Evolutionary conservation across 2,797 vertebrate genomes (phyloP), one percentile per base, ranked within the genome.

Genomic region (Columba guinea): DNA sequence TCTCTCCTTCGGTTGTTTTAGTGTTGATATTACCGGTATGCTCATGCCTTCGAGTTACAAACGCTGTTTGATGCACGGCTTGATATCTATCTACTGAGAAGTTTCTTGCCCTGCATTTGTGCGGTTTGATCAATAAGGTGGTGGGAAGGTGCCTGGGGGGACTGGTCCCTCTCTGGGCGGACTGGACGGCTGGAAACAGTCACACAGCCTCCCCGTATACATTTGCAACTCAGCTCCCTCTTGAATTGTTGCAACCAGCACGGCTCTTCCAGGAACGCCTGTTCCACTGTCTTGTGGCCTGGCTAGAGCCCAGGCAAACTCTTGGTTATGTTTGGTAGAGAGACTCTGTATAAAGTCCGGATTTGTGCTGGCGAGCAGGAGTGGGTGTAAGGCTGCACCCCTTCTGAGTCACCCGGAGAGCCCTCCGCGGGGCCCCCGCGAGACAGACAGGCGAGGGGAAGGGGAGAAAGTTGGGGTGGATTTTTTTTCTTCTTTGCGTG

Each of bases 91-190:
- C 87, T 90, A 6, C 82, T 16, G 69, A 64, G 79, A 87, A 91
- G 90, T 80, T 93, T 83, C 67, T 80, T 68, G 79, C 59, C 65
- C 69, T 80, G 71, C 26, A 7, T 92, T 93, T 62, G 75, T 83
- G 82, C 28, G 55, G 82, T 87, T 76, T 95, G 91, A 93, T 94
- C 89, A 88, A 90, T 95, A 94, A 83, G 83, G 60, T 11, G 7
- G 84, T 75, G 84, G 81, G 59, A 95, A 85, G 87, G 49, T 64
- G 89, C 71, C 91, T n/a, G 56, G 49, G 22, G 75, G 59, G 21
- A 82, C 35, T 26, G 32, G 52, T 88, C 74, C 21, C 37, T 71
- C 81, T 76, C 87, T 35, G 77, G 60, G 80, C 5, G 8, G 46
- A 55, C 53, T 77, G 32, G 35, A 56, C 41, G 56, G 51, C 84